These are phyloP conservation scores for Bombus sylvicola DNA, from an alignment of 1,140 invertebrate genomes.

Conservation along the genomic window DNA sequence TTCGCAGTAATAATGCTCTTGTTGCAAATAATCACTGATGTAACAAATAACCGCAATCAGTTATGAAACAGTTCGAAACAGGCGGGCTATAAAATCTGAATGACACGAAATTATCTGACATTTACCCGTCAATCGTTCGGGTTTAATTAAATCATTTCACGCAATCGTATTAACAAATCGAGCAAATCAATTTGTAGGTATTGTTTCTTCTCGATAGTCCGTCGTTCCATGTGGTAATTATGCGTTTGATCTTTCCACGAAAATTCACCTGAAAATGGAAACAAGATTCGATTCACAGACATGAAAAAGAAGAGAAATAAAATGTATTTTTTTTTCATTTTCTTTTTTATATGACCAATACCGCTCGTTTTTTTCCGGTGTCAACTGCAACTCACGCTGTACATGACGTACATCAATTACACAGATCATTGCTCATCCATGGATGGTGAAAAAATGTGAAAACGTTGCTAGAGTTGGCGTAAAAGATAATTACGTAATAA, in stretches of 20 bases:
- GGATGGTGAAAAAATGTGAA: neutral
- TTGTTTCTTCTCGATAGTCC: neutral
- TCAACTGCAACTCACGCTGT: neutral
- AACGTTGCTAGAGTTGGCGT: neutral
- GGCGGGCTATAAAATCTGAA: neutral
- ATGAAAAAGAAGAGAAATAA: neutral
- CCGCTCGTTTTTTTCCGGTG: neutral
- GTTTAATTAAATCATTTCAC: neutral
- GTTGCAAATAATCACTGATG: too few relatives aligned
- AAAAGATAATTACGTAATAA: constrained; percentile 1
- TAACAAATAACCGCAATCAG: neutral
- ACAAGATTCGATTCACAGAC: neutral
- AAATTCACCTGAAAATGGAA: neutral
- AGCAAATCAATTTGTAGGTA: neutral
- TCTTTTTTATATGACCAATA: too few relatives aligned
- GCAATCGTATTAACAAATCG: neutral
- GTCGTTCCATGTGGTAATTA: neutral
- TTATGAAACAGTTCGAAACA: neutral
- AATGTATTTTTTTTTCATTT: too few relatives aligned
- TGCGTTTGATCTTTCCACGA: neutral
- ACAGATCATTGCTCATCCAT: constrained; percentile 10
- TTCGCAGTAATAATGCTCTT: too few relatives aligned
- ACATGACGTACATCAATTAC: constrained; percentile 1
- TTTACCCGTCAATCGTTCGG: neutral
- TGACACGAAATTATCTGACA: neutral